A percentile compares a stretch with the other conserved stretches of the same genome.
Evolutionary conservation across 2,888 invertebrate species (phyloP).

Genomic region (Latheticus oryzae): DNA sequence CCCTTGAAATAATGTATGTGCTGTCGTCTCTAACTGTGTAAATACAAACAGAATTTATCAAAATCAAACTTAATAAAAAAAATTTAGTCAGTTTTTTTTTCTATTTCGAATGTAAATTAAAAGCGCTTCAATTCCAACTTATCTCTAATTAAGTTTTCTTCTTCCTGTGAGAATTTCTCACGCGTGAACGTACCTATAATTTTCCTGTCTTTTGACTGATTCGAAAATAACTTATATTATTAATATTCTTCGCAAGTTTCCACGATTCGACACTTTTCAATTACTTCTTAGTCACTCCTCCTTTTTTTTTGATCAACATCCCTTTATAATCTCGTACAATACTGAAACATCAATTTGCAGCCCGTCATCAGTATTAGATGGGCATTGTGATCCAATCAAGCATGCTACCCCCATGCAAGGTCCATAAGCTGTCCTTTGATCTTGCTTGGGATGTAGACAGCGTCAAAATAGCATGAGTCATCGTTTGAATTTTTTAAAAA

Average conservation of each 20-base stretch:
- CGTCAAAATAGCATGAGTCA: constrained; percentile 28
- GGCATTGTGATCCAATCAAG: constrained; percentile 32
- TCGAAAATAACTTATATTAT: constrained; percentile 6
- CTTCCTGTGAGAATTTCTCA: constrained; percentile 32
- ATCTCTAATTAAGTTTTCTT: constrained; percentile 27
- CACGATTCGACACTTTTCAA: neutral
- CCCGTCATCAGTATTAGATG: constrained; percentile 28
- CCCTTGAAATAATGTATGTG: constrained; percentile 16
- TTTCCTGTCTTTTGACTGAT: constrained; percentile 12
- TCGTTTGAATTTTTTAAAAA: constrained; percentile 19
- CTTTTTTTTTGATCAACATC: constrained; percentile 16
- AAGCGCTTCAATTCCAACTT: constrained; percentile 10
- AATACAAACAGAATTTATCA: constrained; percentile 21
- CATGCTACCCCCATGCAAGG: constrained; percentile 31
- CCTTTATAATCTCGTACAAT: constrained; percentile 21
- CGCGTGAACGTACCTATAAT: constrained; percentile 22
- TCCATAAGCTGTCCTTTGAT: constrained; percentile 35
- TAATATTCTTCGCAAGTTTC: too few relatives aligned
- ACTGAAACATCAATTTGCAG: constrained; percentile 24
- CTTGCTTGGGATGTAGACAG: constrained; percentile 9
- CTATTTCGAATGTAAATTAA: constrained; percentile 20
- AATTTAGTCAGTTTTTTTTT: constrained; percentile 1
- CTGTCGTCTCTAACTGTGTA: constrained; percentile 4
- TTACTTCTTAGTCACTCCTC: constrained; percentile 8
- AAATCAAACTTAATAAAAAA: constrained; percentile 10